Evolutionary conservation across 2,888 invertebrate species (phyloP).

Genomic region (Notodonta ziczac): DNA sequence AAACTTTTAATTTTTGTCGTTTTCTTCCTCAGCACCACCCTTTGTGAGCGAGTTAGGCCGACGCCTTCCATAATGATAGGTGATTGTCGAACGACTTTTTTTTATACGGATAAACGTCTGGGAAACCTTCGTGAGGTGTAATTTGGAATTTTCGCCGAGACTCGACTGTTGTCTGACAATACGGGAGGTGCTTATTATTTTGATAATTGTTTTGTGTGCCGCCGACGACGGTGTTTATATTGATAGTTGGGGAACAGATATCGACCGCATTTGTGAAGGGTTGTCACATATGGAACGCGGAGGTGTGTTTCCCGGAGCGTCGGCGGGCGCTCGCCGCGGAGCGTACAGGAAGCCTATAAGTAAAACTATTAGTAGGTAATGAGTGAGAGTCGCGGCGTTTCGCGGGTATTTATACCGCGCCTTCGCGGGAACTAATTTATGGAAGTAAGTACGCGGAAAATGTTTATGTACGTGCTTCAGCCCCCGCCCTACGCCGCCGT

Average conservation of each 20-base stretch:
- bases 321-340: conserved; percentile 27
- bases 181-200: conserved; percentile 69
- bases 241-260: conserved; percentile 38
- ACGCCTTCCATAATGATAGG: conserved; percentile 80
- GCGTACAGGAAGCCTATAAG: conserved; percentile 71
- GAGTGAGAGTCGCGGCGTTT: conserved; percentile 73
- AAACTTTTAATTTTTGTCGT: conserved; percentile 83
- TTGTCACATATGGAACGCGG: conserved; percentile 24
- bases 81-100: conserved; percentile 75
- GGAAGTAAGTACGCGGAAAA: conserved; percentile 83
- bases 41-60: conserved; percentile 69
- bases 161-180: conserved; percentile 59
- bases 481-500: conserved; percentile 62
- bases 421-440: conserved; percentile 83
- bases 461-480: conserved; percentile 75
- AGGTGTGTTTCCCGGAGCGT: conserved; percentile 39
- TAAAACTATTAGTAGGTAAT: conserved; percentile 80
- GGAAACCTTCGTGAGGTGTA: conserved; percentile 68
- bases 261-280: conserved; percentile 38
- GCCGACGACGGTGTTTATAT: conserved; percentile 43
- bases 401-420: conserved; percentile 80
- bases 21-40: conserved; percentile 70
- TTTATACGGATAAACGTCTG: conserved; percentile 68
- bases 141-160: conserved; percentile 72
- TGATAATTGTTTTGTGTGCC: conserved; percentile 64